A percentile compares a stretch with the other conserved stretches of the same genome.
Evolutionary conservation across 2,888 invertebrate genomes (phyloP).

Genomic region (Pachymerium ferrugineum): DNA sequence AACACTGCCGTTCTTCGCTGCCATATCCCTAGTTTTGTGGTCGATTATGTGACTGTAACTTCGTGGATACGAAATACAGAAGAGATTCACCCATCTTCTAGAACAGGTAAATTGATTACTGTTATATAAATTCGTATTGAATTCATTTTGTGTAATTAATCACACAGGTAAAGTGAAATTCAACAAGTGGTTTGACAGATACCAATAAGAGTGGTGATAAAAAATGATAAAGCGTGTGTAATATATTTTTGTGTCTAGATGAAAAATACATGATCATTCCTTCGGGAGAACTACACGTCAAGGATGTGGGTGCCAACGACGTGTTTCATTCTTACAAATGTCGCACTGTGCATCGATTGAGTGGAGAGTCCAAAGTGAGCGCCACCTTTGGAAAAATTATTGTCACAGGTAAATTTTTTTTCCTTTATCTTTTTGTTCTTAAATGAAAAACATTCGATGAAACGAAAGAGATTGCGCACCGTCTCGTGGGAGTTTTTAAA

Average conservation of each 20-base stretch:
- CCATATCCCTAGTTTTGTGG: conserved; percentile 47
- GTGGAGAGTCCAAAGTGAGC: conserved; percentile 85
- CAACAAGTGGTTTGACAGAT: too few species aligned
- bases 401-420: conserved; percentile 75
- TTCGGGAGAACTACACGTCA: conserved; percentile 90
- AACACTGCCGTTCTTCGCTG: conserved; percentile 48
- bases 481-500: not conserved
- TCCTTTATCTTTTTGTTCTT: not conserved
- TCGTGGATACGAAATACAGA: conserved; percentile 42
- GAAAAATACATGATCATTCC: conserved; percentile 79
- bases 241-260: conserved; percentile 51
- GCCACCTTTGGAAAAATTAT: conserved; percentile 89
- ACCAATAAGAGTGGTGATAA: too few species aligned
- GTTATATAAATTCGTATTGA: too few species aligned
- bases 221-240: not conserved
- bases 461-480: not conserved
- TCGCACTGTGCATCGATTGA: conserved; percentile 84
- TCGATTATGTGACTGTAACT: conserved; percentile 47
- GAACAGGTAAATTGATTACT: not conserved
- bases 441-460: not conserved
- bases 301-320: conserved; percentile 90
- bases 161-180: too few species aligned
- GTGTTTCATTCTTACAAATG: conserved; percentile 91
- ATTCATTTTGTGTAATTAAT: too few species aligned
- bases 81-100: not conserved